These are phyloP conservation scores for Dromas ardeola DNA, from an alignment of 2,113 vertebrate species.

Conservation along the genomic window DNA sequence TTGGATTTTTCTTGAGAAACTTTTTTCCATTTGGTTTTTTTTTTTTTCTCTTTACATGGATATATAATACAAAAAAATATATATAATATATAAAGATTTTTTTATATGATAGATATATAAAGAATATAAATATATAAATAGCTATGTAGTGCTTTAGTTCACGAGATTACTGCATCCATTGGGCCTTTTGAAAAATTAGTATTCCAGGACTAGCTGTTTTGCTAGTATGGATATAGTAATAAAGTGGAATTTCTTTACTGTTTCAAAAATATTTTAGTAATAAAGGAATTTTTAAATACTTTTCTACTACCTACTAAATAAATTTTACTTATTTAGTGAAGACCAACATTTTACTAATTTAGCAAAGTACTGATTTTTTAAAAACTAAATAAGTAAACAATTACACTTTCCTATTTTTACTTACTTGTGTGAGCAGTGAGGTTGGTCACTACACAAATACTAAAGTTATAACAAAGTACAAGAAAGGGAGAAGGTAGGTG, in stretches of 20 bases:
- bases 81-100: background rate
- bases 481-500: background rate
- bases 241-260: background rate
- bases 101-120: background rate
- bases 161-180: background rate
- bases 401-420: background rate
- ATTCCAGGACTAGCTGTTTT: background rate
- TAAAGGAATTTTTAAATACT: background rate
- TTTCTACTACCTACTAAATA: background rate
- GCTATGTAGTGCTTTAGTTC: background rate
- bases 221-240: background rate
- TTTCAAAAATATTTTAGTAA: background rate
- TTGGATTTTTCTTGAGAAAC: background rate
- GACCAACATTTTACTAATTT: background rate
- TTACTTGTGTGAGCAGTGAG: background rate
- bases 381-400: background rate
- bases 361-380: background rate
- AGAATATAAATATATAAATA: background rate
- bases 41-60: background rate
- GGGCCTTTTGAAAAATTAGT: background rate
- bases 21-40: background rate
- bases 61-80: too few relatives aligned
- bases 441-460: background rate
- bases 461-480: background rate
- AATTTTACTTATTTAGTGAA: background rate